Evolutionary conservation across 2,113 vertebrate genomes (phyloP), one percentile per base, ranked within the genome.

Genomic region (Psephotus haematonotus): DNA sequence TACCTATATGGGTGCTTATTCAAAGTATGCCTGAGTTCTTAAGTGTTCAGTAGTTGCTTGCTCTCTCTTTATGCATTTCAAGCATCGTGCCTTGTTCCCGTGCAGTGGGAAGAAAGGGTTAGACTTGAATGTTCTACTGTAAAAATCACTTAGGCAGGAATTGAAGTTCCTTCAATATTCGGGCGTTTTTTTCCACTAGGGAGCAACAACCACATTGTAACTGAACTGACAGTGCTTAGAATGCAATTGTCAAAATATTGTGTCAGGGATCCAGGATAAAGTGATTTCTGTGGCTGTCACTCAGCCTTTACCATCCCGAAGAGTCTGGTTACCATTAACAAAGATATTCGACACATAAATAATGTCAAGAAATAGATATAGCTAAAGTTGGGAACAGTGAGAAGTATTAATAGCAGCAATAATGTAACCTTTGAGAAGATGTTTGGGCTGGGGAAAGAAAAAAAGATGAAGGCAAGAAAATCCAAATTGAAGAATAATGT

Each of bases 221-320:
- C 92, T n/a, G 91, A 97, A 50, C 93, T 97, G 95, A 95, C 96
- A 97, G 95, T 96, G 93, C 92, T 84, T 82, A 44, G 94, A 93
- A 96, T 74, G 94, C 90, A 84, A 90, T 93, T 93, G 96, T 97
- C 97, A 97, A 94, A 97, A 97, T 97, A 97, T 97, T 97, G 80
- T 97, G 97, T 93, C 96, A 97, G 94, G 79, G 88, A 90, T 92
- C 15, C 62, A 76, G 94, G 29, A 44, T 50, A 71, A 95, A 95
- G 85, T 50, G 71, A 89, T 93, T 97, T 92, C 88, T 80, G 59
- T 88, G 92, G 85, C 96, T 97, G 96, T 93, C 96, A 96, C 85
- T 96, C 96, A 95, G 33, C 31, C 25, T 52, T 52, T 84, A 37
- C 82, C 50, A 72, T 91, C 90, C 92, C 93, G 86, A 95, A 93